These are phyloP conservation scores for Omphaloscelis lunosa DNA, from an alignment of 2,888 invertebrate species.

Conservation along the genomic window DNA sequence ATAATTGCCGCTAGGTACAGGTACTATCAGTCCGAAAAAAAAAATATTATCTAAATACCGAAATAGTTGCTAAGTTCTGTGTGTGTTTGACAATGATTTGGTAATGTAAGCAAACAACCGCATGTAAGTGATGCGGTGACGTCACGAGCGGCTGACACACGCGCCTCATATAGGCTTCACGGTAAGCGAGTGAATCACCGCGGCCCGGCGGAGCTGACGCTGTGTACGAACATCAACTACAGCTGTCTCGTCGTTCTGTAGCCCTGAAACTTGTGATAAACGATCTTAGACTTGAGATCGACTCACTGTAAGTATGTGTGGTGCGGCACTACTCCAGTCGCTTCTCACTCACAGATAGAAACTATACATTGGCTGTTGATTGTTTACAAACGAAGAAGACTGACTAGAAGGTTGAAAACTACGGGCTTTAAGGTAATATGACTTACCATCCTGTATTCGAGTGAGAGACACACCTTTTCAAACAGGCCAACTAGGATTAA, in stretches of 20 bases:
- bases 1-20: background rate
- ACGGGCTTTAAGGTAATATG: background rate
- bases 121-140: slow-evolving; percentile 40
- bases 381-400: too few species aligned
- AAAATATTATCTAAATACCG: slow-evolving; percentile 23
- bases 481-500: background rate
- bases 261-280: background rate
- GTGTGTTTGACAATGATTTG: slow-evolving; percentile 33
- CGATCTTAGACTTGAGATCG: background rate
- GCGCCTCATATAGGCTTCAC: slow-evolving; percentile 53
- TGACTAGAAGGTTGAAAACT: background rate
- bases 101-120: slow-evolving; percentile 47
- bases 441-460: background rate
- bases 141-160: slow-evolving; percentile 60
- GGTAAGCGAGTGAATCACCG: slow-evolving; percentile 62
- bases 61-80: slow-evolving; percentile 31
- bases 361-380: background rate
- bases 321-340: background rate
- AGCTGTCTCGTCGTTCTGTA: background rate
- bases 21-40: background rate
- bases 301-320: background rate
- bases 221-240: background rate
- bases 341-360: background rate
- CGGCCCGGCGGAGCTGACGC: slow-evolving; percentile 6
- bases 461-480: background rate